Evolutionary conservation across 30 jellyfish, hydroid and myxozoan species (phyloP).

Genomic region (Rhopilema esculentum): DNA sequence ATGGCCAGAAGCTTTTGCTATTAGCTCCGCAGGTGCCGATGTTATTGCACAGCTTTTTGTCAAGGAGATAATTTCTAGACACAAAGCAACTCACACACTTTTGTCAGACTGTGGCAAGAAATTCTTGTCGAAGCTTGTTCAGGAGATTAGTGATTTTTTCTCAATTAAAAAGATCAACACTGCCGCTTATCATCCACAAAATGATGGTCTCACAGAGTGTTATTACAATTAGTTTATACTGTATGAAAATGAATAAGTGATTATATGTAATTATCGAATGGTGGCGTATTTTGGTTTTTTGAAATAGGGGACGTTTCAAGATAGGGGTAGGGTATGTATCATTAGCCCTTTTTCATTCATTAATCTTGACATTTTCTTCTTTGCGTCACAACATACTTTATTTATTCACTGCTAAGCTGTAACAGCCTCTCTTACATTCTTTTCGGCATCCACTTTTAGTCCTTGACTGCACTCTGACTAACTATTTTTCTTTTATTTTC

Average conservation of each 20-base stretch:
- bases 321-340: not conserved
- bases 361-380: not conserved
- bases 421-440: not conserved
- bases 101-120: constrained; percentile 46
- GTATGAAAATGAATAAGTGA: not conserved
- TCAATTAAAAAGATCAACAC: constrained; percentile 34
- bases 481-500: not conserved
- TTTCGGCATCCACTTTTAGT: not conserved
- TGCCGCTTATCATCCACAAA: constrained; percentile 56
- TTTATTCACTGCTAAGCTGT: not conserved
- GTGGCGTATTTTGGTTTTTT: not conserved
- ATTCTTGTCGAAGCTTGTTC: constrained; percentile 27
- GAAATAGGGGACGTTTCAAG: not conserved
- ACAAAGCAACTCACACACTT: too few relatives aligned
- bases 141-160: constrained; percentile 25
- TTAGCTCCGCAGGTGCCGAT: too few relatives aligned
- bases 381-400: not conserved
- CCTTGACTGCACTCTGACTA: not conserved
- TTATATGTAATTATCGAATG: not conserved
- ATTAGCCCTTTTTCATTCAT: not conserved
- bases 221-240: not conserved
- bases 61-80: constrained; percentile 14
- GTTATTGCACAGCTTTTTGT: too few relatives aligned
- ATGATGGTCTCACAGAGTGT: constrained; percentile 57
- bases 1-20: too few relatives aligned